Evolutionary conservation across 2,113 vertebrate genomes (phyloP), one percentile per base, ranked within the genome.

Genomic region (Edolisoma coerulescens): DNA sequence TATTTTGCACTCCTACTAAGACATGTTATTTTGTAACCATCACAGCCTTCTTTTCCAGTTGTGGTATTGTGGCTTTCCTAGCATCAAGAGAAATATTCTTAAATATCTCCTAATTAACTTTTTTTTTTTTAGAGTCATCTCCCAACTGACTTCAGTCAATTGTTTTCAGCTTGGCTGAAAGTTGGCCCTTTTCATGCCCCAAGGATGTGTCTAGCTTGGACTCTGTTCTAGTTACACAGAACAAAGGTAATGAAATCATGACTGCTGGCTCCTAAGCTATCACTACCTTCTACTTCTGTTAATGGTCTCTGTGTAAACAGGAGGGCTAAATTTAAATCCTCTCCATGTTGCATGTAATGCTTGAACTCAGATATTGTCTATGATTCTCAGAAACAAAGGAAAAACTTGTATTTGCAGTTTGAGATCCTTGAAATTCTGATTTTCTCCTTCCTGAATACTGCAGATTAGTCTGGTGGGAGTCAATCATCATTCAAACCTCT

Each of bases 11-110:
- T 88, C 54, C 26, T 73, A 45, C 50, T 61, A 77, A 81, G 21
- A 56, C 35, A 87, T 20, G 23, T 68, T 71, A 60, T 91, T 95
- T 87, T 89, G 80, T 65, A 84, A 81, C 76, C 39, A 87, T 39
- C 30, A 30, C 21, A 81, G 56, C 19, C 68, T 87, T 71, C 35
- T 60, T 84, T 89, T 76, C 69, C 91, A 92, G 2, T n/a, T 92
- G 93, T 95, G 96, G 80, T 86, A 75, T 81, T 93, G 95, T 84
- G 94, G 86, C n/a, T 93, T 95, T 89, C 79, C 71, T 81, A 87
- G 49, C 76, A 81, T 92, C 35, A 56, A 87, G 68, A 77, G 73
- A 89, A 92, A 95, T 84, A 93, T 70, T 92, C 93, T 84, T 95
- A 89, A 95, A 81, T 80, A 81, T 75, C 80, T 89, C 44, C 77